Evolutionary conservation across 2,888 invertebrate species (phyloP), one percentile per base, ranked within the genome.

Genomic region (Dynastes hyllus): DNA sequence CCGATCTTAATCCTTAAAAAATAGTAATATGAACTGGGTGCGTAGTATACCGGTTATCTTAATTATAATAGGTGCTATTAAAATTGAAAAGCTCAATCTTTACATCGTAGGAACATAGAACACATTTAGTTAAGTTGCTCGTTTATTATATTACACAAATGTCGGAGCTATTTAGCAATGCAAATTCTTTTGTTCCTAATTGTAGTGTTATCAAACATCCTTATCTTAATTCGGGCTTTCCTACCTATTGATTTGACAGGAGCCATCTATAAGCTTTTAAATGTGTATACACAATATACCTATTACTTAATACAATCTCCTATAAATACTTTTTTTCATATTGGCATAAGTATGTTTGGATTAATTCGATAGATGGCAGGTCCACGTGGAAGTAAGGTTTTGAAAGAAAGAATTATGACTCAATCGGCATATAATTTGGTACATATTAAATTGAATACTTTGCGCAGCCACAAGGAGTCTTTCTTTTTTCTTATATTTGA

Each of bases 141-240:
- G 37, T 9, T 40, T 37, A 61, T 40, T 61, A 45, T 8, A 16
- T 32, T 29, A 73, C 8, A 61, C n/a, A 61, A 67, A 73, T 29
- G 73, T 13, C 61, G 22, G 11, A 73, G 58, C 61, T 73, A 40
- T 37, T 73, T 73, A 73, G 73, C 61, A 73, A 73, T 73, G 73
- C 73, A 73, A 73, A 73, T 73, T 40, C 40, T 58, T 13, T 61
- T 58, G 58, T 73, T 73, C 27, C 27, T 73, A 73, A 73, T 73
- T 73, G 61, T 61, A 40, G 45, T 27, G 13, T 61, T 61, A 73
- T 73, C 73, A 61, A 61, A 11, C 32, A 61, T 29, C 51, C 22
- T 22, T 73, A 73, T 73, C 73, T 73, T 58, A 73, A 73, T 73
- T 58, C 16, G 29, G 37, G 58, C 61, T 45, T 27, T 58, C 45